Conservation (phyloP, 2,113 vertebrate species). For the Acrocephalus kingi region DNA sequence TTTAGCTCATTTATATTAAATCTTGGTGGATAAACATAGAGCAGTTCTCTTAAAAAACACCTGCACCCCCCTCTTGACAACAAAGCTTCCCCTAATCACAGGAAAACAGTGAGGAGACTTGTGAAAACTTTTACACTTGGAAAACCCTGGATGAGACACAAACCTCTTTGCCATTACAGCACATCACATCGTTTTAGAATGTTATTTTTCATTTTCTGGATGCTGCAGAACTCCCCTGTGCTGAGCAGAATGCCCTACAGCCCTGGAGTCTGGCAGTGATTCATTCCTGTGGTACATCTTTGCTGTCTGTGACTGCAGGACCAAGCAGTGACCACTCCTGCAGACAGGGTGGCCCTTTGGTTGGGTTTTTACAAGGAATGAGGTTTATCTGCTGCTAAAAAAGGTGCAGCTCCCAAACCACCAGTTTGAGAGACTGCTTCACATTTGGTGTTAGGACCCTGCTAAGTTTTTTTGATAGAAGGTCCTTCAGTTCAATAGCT, state of each 20-base stretch:
- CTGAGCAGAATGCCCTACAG: not conserved
- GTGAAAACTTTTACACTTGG: not conserved
- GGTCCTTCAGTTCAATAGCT: not conserved
- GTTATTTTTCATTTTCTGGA: slow-evolving; percentile 18
- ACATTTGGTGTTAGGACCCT: not conserved
- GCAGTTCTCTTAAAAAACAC: not conserved
- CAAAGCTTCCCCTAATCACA: not conserved
- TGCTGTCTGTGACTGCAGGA: not conserved
- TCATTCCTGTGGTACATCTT: not conserved
- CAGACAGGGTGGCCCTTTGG: not conserved
- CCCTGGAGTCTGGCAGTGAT: not conserved
- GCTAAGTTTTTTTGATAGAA: not conserved
- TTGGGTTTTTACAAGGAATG: not conserved
- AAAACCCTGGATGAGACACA: not conserved
- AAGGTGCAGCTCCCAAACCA: not conserved
- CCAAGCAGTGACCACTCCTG: not conserved
- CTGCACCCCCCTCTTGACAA: not conserved
- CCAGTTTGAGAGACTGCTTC: not conserved
- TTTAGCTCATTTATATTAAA: not conserved
- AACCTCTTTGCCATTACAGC: not conserved
- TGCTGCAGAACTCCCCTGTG: not conserved
- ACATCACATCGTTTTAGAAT: not conserved
- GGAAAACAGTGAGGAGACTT: not conserved
- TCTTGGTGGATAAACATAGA: not conserved
- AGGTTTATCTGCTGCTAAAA: not conserved